Conservation (phyloP, 2,797 vertebrate genomes). For the Darevskia nairensis region DNA sequence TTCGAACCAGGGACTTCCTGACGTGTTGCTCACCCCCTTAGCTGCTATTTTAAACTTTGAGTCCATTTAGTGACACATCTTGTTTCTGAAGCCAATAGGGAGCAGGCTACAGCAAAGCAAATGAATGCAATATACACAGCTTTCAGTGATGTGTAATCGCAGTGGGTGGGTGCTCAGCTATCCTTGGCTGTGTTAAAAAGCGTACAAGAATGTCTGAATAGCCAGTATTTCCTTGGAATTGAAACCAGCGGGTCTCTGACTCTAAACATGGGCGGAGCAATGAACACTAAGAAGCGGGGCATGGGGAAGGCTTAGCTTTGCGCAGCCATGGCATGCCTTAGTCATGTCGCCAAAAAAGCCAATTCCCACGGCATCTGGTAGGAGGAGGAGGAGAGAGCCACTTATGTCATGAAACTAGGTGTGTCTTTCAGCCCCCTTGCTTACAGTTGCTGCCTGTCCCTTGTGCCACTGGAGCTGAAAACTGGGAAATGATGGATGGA, state of each 20-base stretch:
- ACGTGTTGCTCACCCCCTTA: not conserved
- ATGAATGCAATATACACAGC: not conserved
- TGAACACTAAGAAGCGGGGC: not conserved
- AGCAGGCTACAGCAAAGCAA: not conserved
- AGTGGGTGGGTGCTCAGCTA: too few species aligned
- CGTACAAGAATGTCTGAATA: not conserved
- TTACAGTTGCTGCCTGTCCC: not conserved
- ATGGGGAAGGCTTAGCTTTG: not conserved
- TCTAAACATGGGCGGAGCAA: not conserved
- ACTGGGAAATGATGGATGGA: not conserved
- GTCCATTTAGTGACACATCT: not conserved
- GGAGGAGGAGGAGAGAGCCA: not conserved
- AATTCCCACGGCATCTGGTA: not conserved
- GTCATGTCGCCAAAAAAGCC: not conserved
- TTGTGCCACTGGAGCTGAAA: not conserved
- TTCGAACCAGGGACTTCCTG: not conserved
- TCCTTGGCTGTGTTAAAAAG: not conserved
- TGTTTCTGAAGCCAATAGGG: not conserved
- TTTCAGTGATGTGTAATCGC: not conserved
- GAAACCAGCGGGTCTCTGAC: too few species aligned
- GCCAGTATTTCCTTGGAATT: not conserved
- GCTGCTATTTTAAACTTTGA: not conserved
- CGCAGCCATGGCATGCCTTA: not conserved
- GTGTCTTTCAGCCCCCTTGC: not conserved
- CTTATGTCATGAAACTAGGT: not conserved